Percentiles rank a stretch among this genome's conserved stretches.
These are phyloP conservation scores for Lerema accius DNA, from an alignment of 1,140 invertebrate genomes.

Conservation along the genomic window DNA sequence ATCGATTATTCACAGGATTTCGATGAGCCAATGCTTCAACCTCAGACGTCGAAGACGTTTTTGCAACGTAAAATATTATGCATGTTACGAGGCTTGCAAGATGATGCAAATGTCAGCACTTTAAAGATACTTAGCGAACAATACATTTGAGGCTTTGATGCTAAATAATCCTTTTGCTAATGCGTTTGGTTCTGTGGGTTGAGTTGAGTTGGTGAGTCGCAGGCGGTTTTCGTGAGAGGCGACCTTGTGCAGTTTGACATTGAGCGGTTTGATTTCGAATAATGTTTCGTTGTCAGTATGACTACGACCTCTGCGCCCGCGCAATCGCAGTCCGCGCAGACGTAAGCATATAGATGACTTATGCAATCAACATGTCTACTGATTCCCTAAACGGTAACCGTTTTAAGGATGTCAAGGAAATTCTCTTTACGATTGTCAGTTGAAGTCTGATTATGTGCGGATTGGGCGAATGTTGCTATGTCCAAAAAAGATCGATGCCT, in stretches of 20 bases:
- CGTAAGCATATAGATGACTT: background rate
- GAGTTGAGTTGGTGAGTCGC: too few species aligned
- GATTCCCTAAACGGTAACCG: slow-evolving; percentile 6
- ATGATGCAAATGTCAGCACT: slow-evolving; percentile 37
- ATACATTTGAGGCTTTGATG: slow-evolving; percentile 15
- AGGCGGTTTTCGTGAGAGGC: slow-evolving; percentile 59
- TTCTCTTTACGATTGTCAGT: too few species aligned
- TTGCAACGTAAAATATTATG: slow-evolving; percentile 19
- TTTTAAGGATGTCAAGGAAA: slow-evolving; percentile 1
- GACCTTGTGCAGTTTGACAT: slow-evolving; percentile 65
- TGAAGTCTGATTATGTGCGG: background rate
- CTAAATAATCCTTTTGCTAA: slow-evolving; percentile 27
- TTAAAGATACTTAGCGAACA: slow-evolving; percentile 41
- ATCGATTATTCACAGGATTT: slow-evolving; percentile 52
- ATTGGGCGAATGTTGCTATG: background rate
- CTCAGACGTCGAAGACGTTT: slow-evolving; percentile 17
- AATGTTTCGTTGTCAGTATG: slow-evolving; percentile 41
- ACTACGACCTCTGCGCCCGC: slow-evolving; percentile 30
- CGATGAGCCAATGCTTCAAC: slow-evolving; percentile 13
- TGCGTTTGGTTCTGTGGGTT: slow-evolving; percentile 38
- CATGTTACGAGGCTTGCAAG: slow-evolving; percentile 20
- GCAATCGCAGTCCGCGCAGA: slow-evolving; percentile 10
- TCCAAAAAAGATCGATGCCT: slow-evolving; percentile 2
- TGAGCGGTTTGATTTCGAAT: slow-evolving; percentile 62
- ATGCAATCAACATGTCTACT: slow-evolving; percentile 8